Evolutionary conservation across 2,113 vertebrate genomes (phyloP).

Genomic region (Microcebus griseorufus): DNA sequence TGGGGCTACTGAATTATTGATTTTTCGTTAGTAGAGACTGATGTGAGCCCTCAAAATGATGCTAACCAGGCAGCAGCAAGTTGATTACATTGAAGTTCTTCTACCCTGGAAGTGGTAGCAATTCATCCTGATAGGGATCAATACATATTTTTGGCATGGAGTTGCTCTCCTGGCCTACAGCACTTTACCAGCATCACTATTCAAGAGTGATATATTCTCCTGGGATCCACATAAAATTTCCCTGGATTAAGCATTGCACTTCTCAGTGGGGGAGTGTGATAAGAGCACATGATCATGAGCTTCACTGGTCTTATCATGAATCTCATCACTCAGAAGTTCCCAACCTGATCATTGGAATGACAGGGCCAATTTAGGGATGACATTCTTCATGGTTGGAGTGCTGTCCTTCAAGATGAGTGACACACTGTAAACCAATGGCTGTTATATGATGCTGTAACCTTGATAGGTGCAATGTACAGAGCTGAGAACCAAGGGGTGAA

Average conservation of each 20-base stretch:
- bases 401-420: neutral
- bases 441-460: neutral
- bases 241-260: neutral
- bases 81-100: neutral
- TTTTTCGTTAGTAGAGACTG: neutral
- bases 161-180: neutral
- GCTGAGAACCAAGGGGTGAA: neutral
- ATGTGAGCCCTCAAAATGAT: neutral
- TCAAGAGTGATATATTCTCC: neutral
- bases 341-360: neutral
- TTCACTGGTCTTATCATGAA: neutral
- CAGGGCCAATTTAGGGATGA: neutral
- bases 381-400: neutral
- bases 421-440: neutral
- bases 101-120: too few relatives aligned
- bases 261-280: neutral
- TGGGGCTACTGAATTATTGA: neutral
- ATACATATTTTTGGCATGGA: neutral
- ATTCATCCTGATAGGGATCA: neutral
- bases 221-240: neutral
- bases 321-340: neutral
- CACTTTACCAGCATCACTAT: neutral
- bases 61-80: neutral
- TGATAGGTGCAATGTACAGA: neutral
- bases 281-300: neutral